Conservation (phyloP, 2,113 vertebrate genomes). For the Melanerpes aurifrons region DNA sequence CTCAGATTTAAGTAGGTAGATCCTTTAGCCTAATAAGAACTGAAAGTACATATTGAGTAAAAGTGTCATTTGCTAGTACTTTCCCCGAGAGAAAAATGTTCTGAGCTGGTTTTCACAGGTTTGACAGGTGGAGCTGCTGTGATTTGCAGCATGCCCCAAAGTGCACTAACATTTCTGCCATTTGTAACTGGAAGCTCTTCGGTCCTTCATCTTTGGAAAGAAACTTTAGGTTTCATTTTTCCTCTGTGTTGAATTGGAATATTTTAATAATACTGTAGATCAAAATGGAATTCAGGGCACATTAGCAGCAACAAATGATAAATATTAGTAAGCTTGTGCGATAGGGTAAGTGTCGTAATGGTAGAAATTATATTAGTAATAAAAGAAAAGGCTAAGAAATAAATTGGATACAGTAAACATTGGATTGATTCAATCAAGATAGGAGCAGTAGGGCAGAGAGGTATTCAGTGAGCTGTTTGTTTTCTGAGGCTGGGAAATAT, state of each 20-base stretch:
- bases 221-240: conserved; percentile 49
- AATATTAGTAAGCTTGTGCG: conserved; percentile 48
- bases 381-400: conserved; percentile 60
- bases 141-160: conserved; percentile 53
- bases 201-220: conserved; percentile 38
- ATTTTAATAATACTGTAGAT: conserved; percentile 1
- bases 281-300: conserved; percentile 29
- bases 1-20: neutral
- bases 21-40: neutral
- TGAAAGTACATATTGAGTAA: neutral
- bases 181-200: conserved; percentile 50
- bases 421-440: conserved; percentile 54
- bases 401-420: conserved; percentile 57
- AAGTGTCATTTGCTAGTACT: conserved; percentile 34
- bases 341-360: conserved; percentile 36
- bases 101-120: conserved; percentile 36
- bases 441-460: conserved; percentile 33
- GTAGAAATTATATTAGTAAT: conserved; percentile 49
- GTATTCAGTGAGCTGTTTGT: conserved; percentile 39
- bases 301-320: conserved; percentile 44
- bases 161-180: conserved; percentile 20
- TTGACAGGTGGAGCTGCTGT: conserved; percentile 54
- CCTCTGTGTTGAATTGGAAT: neutral
- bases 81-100: conserved; percentile 57
- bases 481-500: conserved; percentile 57